These are phyloP conservation scores for Benthosema pterotum DNA, from an alignment of 2,797 vertebrate genomes.

Conservation along the genomic window DNA sequence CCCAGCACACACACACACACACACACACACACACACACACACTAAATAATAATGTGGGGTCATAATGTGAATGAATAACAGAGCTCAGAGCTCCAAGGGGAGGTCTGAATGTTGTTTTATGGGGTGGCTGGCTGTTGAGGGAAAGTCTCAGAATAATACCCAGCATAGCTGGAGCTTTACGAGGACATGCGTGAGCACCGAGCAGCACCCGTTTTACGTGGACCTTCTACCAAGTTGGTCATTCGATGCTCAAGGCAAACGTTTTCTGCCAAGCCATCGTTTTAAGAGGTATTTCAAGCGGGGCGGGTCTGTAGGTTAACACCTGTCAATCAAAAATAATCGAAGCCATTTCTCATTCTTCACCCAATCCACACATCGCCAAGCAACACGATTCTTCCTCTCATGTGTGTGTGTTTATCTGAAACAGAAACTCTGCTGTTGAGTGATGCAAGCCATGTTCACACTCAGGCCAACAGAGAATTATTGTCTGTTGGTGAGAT, in stretches of 20 bases:
- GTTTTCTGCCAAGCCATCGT: constrained; percentile 24
- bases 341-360: not conserved
- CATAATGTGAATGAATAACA: constrained; percentile 66
- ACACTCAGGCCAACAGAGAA: too few relatives aligned
- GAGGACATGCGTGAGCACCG: constrained; percentile 43
- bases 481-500: too few relatives aligned
- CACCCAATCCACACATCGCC: too few relatives aligned
- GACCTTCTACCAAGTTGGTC: constrained; percentile 31
- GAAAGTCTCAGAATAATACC: constrained; percentile 67
- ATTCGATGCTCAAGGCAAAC: constrained; percentile 21
- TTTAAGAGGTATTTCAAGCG: not conserved
- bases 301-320: not conserved
- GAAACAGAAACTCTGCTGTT: too few relatives aligned
- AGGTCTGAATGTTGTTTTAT: constrained; percentile 78
- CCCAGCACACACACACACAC: constrained; percentile 58
- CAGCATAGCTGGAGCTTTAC: constrained; percentile 31
- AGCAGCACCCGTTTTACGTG: constrained; percentile 32
- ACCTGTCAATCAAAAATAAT: constrained; percentile 15
- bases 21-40: constrained; percentile 14
- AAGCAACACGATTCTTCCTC: too few relatives aligned
- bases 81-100: constrained; percentile 63
- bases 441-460: not conserved
- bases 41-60: constrained; percentile 74
- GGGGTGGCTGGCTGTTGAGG: constrained; percentile 61
- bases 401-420: too few relatives aligned